Conservation (phyloP, 2,113 vertebrate genomes). For the Dinomys branickii region DNA sequence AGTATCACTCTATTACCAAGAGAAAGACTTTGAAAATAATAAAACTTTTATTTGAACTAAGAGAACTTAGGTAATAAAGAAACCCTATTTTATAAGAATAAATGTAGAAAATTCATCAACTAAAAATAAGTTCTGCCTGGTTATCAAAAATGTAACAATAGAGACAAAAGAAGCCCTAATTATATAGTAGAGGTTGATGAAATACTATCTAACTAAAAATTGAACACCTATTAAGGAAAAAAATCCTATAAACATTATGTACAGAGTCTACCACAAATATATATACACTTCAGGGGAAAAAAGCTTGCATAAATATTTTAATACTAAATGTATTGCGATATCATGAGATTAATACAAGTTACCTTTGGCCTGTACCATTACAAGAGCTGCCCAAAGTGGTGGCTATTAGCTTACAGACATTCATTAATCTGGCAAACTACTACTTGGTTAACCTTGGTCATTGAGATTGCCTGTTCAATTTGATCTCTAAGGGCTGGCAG, state of each 20-base stretch:
- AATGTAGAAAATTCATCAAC: neutral
- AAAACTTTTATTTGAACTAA: neutral
- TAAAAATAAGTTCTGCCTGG: neutral
- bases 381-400: neutral
- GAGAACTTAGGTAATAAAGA: neutral
- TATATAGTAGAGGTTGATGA: neutral
- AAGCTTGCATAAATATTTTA: neutral
- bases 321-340: neutral
- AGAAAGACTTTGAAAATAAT: conserved; percentile 14
- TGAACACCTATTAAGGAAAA: neutral
- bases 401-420: neutral
- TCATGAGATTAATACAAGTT: neutral
- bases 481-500: neutral
- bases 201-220: neutral
- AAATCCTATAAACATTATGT: neutral
- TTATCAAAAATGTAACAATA: neutral
- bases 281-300: neutral
- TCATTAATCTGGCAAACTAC: neutral
- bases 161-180: neutral
- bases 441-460: neutral
- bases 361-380: neutral
- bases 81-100: neutral
- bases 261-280: neutral
- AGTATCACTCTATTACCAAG: neutral
- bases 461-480: neutral